A percentile compares a stretch with the other conserved stretches of the same genome.
Evolutionary conservation across 1,140 invertebrate genomes (phyloP).

Genomic region (Ruditapes philippinarum): DNA sequence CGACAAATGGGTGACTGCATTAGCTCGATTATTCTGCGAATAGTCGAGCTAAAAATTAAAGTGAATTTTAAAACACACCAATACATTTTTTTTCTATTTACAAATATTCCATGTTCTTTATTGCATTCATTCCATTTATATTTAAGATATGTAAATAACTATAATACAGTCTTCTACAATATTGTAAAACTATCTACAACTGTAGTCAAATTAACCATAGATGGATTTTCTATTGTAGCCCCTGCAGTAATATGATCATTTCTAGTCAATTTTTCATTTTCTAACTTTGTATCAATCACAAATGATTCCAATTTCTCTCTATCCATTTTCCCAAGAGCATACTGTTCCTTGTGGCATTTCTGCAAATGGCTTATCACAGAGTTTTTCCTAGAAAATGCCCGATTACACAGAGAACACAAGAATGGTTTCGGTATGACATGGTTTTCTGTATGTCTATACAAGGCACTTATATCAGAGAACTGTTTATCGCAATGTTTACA

Average conservation of each 20-base stretch:
- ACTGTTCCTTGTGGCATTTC: neutral
- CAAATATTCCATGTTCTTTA: no score
- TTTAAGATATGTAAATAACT: no score
- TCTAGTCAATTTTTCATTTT: neutral
- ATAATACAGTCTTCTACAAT: no score
- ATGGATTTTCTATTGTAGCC: neutral
- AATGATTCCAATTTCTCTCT: neutral
- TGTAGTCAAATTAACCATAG: neutral
- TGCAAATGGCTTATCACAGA: neutral
- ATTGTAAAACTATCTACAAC: constrained; percentile 2
- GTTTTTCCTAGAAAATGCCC: neutral
- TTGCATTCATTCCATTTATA: no score
- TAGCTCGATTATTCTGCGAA: no score
- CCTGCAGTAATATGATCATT: neutral
- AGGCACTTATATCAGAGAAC: constrained; percentile 55
- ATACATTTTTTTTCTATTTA: no score
- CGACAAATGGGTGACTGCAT: no score
- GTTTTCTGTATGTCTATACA: constrained; percentile 3
- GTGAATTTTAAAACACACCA: no score
- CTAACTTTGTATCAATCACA: neutral
- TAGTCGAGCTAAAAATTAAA: no score
- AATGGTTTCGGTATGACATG: neutral
- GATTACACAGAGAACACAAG: constrained; percentile 17
- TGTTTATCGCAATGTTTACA: constrained; percentile 22
- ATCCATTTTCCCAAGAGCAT: neutral